Conservation (phyloP, 1,140 invertebrate genomes). For the Procambarus virginalis region DNA sequence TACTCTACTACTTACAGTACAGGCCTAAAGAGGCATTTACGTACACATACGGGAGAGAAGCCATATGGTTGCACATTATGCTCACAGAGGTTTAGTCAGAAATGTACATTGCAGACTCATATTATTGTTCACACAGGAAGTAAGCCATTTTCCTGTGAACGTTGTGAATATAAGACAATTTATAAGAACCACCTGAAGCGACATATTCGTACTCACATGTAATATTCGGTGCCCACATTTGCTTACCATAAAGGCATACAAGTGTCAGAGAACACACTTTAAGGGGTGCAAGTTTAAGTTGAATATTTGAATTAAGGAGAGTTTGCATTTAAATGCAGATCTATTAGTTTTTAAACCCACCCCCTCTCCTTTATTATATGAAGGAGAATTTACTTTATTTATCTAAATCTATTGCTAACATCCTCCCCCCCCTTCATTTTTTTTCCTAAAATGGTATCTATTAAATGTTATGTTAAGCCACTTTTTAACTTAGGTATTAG, state of each 20-base stretch:
- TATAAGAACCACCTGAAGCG: constrained; percentile 9
- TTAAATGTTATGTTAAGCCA: too few species aligned
- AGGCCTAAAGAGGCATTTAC: constrained; percentile 19
- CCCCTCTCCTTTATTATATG: too few species aligned
- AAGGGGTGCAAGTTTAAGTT: too few species aligned
- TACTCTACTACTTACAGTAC: constrained; percentile 33
- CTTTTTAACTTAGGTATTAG: too few species aligned
- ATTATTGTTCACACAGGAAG: constrained; percentile 41
- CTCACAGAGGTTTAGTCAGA: constrained; percentile 43
- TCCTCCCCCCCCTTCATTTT: too few species aligned
- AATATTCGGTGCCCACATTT: neutral
- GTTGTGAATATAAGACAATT: neutral
- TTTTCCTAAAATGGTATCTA: too few species aligned
- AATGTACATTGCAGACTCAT: constrained; percentile 46
- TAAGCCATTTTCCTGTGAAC: constrained; percentile 13
- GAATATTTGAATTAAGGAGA: too few species aligned
- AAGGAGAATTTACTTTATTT: too few species aligned
- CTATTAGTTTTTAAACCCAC: too few species aligned
- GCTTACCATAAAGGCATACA: neutral
- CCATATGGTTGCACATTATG: constrained; percentile 40
- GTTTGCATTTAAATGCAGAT: too few species aligned
- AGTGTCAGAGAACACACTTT: neutral
- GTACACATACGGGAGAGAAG: constrained; percentile 32
- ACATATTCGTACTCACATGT: neutral
- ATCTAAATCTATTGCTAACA: too few species aligned